phyloP scores from a whole-genome alignment of 2,797 vertebrate species.

The Okamejei kenojei region DNA sequence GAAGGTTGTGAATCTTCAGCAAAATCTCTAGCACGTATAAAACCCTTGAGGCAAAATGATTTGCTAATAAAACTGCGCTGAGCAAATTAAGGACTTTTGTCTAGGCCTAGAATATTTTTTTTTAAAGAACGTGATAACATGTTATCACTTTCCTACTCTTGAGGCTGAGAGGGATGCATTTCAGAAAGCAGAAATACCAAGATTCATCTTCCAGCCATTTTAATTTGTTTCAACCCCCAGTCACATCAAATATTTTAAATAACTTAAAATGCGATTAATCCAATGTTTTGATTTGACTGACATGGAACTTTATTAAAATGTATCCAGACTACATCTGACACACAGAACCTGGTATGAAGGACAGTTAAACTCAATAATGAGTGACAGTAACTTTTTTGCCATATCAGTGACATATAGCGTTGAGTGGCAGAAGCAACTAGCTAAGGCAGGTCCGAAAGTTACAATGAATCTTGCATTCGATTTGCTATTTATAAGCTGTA shows the following conservation, averaged over 20 bases:
- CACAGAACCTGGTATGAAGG: neutral
- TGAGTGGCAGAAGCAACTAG: constrained; percentile 21
- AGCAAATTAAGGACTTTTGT: neutral
- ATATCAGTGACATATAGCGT: neutral
- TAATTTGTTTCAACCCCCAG: neutral
- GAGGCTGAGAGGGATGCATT: neutral
- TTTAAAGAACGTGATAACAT: neutral
- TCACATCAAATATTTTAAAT: neutral
- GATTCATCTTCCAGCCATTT: neutral
- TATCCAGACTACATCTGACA: constrained; percentile 10
- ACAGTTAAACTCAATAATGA: constrained; percentile 15
- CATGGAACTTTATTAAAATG: neutral
- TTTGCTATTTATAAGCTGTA: constrained; percentile 2
- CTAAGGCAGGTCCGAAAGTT: constrained; percentile 14
- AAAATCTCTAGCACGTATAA: too few species aligned
- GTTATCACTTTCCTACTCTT: neutral
- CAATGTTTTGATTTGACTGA: neutral
- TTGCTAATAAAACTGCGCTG: neutral
- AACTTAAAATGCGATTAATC: constrained; percentile 2
- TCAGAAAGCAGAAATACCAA: neutral
- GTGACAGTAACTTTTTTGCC: neutral
- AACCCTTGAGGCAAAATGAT: neutral
- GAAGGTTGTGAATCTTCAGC: too few species aligned
- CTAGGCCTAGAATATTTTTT: neutral
- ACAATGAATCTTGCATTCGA: neutral